Percentiles rank a stretch among this genome's conserved stretches.
Evolutionary conservation across 2,888 invertebrate species (phyloP).

Genomic region (Megastigmus dorsalis): DNA sequence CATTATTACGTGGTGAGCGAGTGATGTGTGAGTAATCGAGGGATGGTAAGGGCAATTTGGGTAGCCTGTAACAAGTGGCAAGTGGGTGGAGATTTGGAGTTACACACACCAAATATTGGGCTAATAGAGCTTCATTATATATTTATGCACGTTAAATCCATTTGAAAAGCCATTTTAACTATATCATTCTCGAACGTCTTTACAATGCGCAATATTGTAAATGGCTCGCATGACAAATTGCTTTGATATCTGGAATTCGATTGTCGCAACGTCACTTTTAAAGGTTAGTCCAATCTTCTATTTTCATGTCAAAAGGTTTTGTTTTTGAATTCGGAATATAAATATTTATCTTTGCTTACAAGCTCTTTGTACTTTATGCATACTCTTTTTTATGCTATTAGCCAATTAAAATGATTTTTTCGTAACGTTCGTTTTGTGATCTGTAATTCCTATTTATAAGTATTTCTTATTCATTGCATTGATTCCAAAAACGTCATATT

Average conservation of each 20-base stretch:
- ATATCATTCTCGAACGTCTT: conserved; percentile 7
- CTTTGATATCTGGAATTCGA: conserved; percentile 33
- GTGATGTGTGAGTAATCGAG: conserved; percentile 12
- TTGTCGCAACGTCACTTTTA: conserved; percentile 50
- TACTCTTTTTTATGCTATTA: neutral
- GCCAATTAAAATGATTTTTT: neutral
- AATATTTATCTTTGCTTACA: conserved; percentile 15
- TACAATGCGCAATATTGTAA: conserved; percentile 41
- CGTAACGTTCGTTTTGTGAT: neutral
- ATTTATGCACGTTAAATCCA: conserved; percentile 6
- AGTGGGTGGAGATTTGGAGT: conserved; percentile 54
- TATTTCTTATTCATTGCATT: neutral
- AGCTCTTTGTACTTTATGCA: neutral
- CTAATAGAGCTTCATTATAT: conserved; percentile 3
- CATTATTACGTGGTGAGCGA: neutral
- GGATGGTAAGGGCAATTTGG: conserved; percentile 38
- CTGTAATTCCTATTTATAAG: neutral
- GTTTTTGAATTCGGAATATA: conserved; percentile 17
- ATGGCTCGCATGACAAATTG: conserved; percentile 38
- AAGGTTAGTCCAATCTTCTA: conserved; percentile 47
- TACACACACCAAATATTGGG: conserved; percentile 4
- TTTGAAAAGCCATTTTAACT: conserved; percentile 18
- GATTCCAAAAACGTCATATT: conserved; percentile 8
- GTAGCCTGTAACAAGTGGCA: conserved; percentile 49
- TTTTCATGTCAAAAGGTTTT: conserved; percentile 29